These are phyloP conservation scores for Leptobrachium ailaonicum DNA, from an alignment of 2,113 vertebrate species.

Conservation along the genomic window DNA sequence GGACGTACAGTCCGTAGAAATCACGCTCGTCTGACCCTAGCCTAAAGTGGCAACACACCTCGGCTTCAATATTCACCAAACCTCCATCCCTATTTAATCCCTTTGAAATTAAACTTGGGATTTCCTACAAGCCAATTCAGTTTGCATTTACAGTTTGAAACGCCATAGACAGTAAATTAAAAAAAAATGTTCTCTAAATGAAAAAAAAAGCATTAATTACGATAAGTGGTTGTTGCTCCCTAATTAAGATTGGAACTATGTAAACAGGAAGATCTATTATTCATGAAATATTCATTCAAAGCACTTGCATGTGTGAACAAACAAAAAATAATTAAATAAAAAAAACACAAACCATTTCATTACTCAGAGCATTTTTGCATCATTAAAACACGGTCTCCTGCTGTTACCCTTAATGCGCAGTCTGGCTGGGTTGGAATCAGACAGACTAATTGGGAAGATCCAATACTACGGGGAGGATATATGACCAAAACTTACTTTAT, in stretches of 20 bases:
- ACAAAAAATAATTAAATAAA: slow-evolving; percentile 13
- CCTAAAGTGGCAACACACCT: too few species aligned
- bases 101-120: slow-evolving; percentile 16
- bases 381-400: slow-evolving; percentile 44
- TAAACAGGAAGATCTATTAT: slow-evolving; percentile 46
- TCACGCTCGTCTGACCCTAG: too few species aligned
- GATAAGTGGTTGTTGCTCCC: slow-evolving; percentile 44
- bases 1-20: too few species aligned
- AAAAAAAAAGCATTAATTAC: slow-evolving; percentile 45
- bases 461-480: neutral
- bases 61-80: too few species aligned
- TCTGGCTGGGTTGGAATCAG: slow-evolving; percentile 29
- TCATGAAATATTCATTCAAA: slow-evolving; percentile 48
- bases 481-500: slow-evolving; percentile 3
- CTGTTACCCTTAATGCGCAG: slow-evolving; percentile 37
- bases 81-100: neutral
- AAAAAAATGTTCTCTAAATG: slow-evolving; percentile 27
- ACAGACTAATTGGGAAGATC: slow-evolving; percentile 17
- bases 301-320: slow-evolving; percentile 35
- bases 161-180: slow-evolving; percentile 27
- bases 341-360: slow-evolving; percentile 40
- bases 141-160: slow-evolving; percentile 27
- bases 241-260: slow-evolving; percentile 43
- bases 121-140: slow-evolving; percentile 17
- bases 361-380: slow-evolving; percentile 46